Evolutionary conservation across 2,113 vertebrate species (phyloP), one percentile per base, ranked within the genome.

Genomic region (Phylloscopus trochiloides): DNA sequence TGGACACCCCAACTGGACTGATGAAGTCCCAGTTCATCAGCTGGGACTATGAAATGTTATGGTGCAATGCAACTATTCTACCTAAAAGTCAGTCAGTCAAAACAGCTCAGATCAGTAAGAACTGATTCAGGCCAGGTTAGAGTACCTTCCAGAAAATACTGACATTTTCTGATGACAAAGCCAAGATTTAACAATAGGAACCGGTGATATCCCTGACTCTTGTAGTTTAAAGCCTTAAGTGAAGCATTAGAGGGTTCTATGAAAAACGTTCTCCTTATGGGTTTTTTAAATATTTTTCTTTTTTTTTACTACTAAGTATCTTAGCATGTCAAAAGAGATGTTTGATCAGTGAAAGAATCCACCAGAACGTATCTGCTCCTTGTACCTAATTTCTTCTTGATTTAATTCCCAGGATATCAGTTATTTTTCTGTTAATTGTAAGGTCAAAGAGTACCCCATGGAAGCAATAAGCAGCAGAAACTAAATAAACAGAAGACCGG

Each of bases 401-500:
- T 76, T 47, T 59, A 90, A 73, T 79, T 91, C 32, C 47, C 50
- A 70, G 42, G 50, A 79, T 42, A 91, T 36, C 54, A 58, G 62
- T 76, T 85, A 89, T 85, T 96, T 75, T 85, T 75, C 84, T 90
- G 32, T 55, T 94, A 96, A 96, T 90, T 93, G 9, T 66, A 81
- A 90, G 54, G 90, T 87, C 91, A 95, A 86, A 88, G 71, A 91
- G 18, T 34, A 93, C 31, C 26, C 10, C 47, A 51, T 91, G 73
- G 55, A 94, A 87, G 91, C 29, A 94, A 90, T 70, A 90, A 58
- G 62, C 58, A 88, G 90, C 66, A 93, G 58, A 71, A 94, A 91
- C 58, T 76, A 94, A 90, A 91, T 57, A 96, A 97, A 90, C 67
- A 88, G 67, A 82, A 88, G 58, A 85, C 94, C 81, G 90, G 93